Base-by-base conservation (phyloP, 2,113 vertebrate species). In the Limnothrissa miodon region DNA sequence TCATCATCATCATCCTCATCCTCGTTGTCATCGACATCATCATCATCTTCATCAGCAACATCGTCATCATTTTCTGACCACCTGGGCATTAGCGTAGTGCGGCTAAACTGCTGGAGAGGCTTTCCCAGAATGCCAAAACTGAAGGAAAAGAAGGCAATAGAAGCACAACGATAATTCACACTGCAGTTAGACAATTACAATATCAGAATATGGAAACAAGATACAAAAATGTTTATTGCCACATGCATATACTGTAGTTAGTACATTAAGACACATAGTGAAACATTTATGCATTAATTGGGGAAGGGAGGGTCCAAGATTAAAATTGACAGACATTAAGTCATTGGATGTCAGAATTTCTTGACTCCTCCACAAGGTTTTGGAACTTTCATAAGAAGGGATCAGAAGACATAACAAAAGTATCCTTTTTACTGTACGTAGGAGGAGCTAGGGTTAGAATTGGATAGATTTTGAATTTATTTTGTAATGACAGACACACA, bases 91-190 rank as follows among this genome's bases (percentile, higher is more conserved):
- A 94, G 92, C 0, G 91, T 93, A 2, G 89, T 86, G 9, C 79
- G 87, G 74, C 92, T 93, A 83, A 96, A 95, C 17, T 92, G 86
- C 25, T 66, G 90, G 29, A 92, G 81, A 0, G 91, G 93, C 84
- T 91, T 92, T 78, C 94, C 95, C 39, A 94, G 87, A 89, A 96
- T 96, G 78, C 94, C 93, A 48, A 93, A 90, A 81, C 96, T 97
- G 36, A 8, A 66, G 51, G 44, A 53, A n/a, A 59, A 45, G 78
- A 29, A 11, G 19, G 48, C 29, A n/a, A n/a, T n/a, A n/a, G n/a
- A n/a, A n/a, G n/a, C n/a, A n/a, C n/a, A n/a, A n/a, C n/a, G 6
- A 39, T 17, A 66, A 23, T 0, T 39, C 21, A 66, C 17, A 21
- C 36, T 4, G 21, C 39, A 13, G 13, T 56, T 15, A 39, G 21